Evolutionary conservation across 1,140 invertebrate species (phyloP), one percentile per base, ranked within the genome.

Genomic region (Drosophila pandora): DNA sequence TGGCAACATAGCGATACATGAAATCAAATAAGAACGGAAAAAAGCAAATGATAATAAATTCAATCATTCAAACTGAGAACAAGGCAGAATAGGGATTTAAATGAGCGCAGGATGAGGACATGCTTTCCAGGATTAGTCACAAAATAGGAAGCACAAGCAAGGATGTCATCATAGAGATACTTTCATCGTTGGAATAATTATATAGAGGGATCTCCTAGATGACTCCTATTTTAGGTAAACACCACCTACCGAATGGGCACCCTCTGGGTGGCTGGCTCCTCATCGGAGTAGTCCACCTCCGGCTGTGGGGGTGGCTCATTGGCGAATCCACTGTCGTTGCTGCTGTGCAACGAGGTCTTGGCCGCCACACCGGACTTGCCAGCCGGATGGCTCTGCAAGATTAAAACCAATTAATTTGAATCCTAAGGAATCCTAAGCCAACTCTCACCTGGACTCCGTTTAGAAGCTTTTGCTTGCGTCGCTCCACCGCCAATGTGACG

Each of bases 301-400:
- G 97, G 96, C 82, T 97, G 96, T 21, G 96, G 95, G 3, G 96
- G 96, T 8, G 96, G 95, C 55, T 90, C 97, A 83, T 97, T 97
- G 82, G 96, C 97, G 90, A 97, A 97, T 23, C 96, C 97, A 79
- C 96, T 97, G 92, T 97, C 97, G 92, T 97, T 97, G 88, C 96
- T 97, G 90, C 96, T 97, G 91, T 97, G 96, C 55, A 97, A 93
- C 21, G 96, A 96, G 8, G 96, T 95, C 85, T 95, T 95, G 50
- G 94, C 94, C 30, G 94, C 94, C 10, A 80, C 76, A 13, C 75
- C 72, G n/a, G 78, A 68, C 57, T 91, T 90, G 41, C 67, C 56
- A 8, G 84, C 65, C 12, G 69, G 68, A 73, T 78, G 74, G 37
- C 59, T 78, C 81, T 85, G 45, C 4, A 21, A 10, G 6, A n/a